Conservation (phyloP, 2,797 vertebrate genomes). For the Malacoraja senta region DNA sequence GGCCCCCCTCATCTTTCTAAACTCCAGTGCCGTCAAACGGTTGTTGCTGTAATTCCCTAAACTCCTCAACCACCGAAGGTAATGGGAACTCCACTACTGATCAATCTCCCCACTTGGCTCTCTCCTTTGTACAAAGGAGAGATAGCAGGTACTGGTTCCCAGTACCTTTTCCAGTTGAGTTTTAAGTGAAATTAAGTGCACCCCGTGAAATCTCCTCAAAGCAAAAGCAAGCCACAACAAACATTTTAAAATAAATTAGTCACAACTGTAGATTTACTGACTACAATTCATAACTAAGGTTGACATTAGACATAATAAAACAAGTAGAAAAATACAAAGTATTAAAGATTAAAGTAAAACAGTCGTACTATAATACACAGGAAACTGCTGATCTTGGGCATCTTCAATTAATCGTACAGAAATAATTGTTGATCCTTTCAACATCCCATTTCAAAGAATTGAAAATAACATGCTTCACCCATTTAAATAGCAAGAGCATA, state of each 20-base stretch:
- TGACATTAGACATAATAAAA: neutral
- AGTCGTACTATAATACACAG: neutral
- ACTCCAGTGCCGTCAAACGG: too few species aligned
- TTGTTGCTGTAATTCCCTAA: too few species aligned
- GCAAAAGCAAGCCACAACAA: neutral
- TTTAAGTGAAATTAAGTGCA: neutral
- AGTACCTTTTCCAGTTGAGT: too few species aligned
- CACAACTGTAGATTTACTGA: neutral
- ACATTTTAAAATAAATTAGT: neutral
- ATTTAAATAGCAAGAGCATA: neutral
- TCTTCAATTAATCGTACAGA: neutral
- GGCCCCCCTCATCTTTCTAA: too few species aligned
- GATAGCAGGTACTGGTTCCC: too few species aligned
- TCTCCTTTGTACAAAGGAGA: too few species aligned
- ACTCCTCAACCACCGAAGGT: too few species aligned
- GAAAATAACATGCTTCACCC: neutral
- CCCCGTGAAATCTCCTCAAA: neutral
- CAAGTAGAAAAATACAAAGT: constrained; percentile 12
- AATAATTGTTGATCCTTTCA: neutral
- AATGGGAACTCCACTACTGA: too few species aligned
- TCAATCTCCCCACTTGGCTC: too few species aligned
- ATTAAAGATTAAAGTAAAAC: neutral
- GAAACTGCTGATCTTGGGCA: neutral
- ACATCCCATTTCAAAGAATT: constrained; percentile 21
- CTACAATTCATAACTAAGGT: neutral